Base-by-base conservation (phyloP, 2,888 invertebrate species). In the Branchellion lobata region DNA sequence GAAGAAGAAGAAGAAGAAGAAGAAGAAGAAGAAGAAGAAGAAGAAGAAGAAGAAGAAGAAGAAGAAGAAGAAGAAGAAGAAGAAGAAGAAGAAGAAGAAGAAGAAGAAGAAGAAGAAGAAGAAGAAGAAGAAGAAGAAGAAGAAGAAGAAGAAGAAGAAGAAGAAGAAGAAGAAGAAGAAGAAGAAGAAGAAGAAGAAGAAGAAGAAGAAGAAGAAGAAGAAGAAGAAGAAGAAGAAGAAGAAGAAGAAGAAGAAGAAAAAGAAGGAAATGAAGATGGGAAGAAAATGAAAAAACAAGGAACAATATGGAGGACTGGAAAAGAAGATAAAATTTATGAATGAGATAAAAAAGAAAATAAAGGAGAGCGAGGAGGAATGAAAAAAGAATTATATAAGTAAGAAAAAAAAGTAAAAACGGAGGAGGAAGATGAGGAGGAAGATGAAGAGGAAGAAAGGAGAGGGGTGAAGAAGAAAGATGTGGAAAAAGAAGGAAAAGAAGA, bases 101-200 rank as follows among this genome's bases (percentile, higher is more conserved):
- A 24, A 14, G 21, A 68, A 14, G 21, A 68, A 24, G 27, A 68
- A 24, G 21, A 24, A 68, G 21, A 68, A 53, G 21, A 53, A 18
- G 21, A 18, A 73, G 14, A 73, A 31, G 73, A 18, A 73, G 34
- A 73, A 73, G 34, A 34, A 73, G 34, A 34, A 73, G 27, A 73
- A 73, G 73, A 27, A 73, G 34, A 73, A 31, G 2, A 77, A 80
- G 71, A n/a, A 69, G 31, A 65, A 34, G 47, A 74, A 33, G 34
- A n/a, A n/a, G 2, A 80, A 51, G 27, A 8, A 79, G 18, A 24
- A 31, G 31, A 72, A 74, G 34, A 80, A 78, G 29, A 77, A 83
- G 11, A 82, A 83, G 33, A 82, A 68, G 65, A 77, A 77, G 65
- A 24, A 27, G 68, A 61, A 21, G 33, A 57, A 77, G 34, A 33